Percentiles rank a stretch among this genome's conserved stretches.
Conservation (phyloP, 2,113 vertebrate genomes). For the Odontophorus gujanensis region DNA sequence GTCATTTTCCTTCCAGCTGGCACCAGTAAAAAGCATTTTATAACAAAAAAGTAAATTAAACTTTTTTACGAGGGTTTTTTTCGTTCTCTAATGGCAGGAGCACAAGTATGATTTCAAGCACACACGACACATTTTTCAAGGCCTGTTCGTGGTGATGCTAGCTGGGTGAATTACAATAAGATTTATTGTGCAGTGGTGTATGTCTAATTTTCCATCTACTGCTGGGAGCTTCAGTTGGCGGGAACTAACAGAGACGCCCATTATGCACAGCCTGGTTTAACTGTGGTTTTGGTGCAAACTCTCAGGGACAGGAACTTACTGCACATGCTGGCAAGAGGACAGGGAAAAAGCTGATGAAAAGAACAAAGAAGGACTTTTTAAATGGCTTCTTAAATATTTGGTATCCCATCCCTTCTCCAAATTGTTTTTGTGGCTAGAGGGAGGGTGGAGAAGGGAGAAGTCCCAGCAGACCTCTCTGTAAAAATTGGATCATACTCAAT, state of each 20-base stretch:
- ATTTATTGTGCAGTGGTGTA: constrained; percentile 81
- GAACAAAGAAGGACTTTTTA: constrained; percentile 63
- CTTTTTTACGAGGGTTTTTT: constrained; percentile 54
- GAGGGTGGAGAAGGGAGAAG: background rate
- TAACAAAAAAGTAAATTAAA: constrained; percentile 82
- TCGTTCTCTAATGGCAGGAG: constrained; percentile 75
- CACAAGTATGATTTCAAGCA: constrained; percentile 77
- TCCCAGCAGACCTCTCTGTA: constrained; percentile 28
- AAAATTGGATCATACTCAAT: background rate
- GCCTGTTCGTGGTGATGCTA: constrained; percentile 75
- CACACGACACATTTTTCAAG: constrained; percentile 73
- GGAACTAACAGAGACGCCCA: constrained; percentile 77
- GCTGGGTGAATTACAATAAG: constrained; percentile 82
- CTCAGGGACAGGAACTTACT: constrained; percentile 70
- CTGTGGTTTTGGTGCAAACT: constrained; percentile 73
- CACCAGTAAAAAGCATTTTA: constrained; percentile 76
- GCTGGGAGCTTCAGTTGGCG: constrained; percentile 77
- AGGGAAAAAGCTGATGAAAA: constrained; percentile 74
- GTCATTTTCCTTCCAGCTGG: constrained; percentile 80
- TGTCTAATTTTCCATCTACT: constrained; percentile 85
- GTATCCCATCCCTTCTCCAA: background rate
- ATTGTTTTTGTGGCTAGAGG: background rate
- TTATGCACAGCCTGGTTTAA: constrained; percentile 76
- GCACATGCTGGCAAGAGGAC: constrained; percentile 69
- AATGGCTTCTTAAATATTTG: constrained; percentile 66